These are phyloP conservation scores for Menura novaehollandiae DNA, from an alignment of 2,113 vertebrate genomes.

Conservation along the genomic window DNA sequence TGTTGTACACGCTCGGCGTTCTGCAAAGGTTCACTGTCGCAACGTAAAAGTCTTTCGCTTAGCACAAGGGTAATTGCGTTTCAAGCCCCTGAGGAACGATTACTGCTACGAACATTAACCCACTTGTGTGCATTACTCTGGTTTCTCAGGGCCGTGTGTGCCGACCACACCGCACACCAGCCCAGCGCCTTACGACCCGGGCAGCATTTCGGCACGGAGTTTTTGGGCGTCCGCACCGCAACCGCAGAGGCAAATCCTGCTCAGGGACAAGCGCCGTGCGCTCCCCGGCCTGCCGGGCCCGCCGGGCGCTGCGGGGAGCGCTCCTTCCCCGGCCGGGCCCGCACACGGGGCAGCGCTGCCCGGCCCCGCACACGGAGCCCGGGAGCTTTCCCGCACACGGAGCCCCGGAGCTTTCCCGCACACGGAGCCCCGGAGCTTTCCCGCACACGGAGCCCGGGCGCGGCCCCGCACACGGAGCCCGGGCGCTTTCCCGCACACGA, in stretches of 20 bases:
- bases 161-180: accelerated
- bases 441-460: background rate
- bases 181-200: accelerated
- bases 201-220: accelerated
- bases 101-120: accelerated
- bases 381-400: background rate
- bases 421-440: background rate
- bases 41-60: accelerated
- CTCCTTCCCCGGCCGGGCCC: background rate
- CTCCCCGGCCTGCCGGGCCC: background rate
- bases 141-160: accelerated
- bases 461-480: too few relatives aligned
- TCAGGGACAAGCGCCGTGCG: accelerated
- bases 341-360: too few relatives aligned
- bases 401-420: background rate
- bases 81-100: background rate
- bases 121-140: accelerated
- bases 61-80: background rate
- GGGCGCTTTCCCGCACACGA: too few relatives aligned
- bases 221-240: accelerated
- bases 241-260: accelerated
- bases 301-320: background rate
- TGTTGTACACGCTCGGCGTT: accelerated
- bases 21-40: accelerated
- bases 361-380: background rate